Evolutionary conservation across 2,888 invertebrate species (phyloP).

Genomic region (Cyclophora punctaria): DNA sequence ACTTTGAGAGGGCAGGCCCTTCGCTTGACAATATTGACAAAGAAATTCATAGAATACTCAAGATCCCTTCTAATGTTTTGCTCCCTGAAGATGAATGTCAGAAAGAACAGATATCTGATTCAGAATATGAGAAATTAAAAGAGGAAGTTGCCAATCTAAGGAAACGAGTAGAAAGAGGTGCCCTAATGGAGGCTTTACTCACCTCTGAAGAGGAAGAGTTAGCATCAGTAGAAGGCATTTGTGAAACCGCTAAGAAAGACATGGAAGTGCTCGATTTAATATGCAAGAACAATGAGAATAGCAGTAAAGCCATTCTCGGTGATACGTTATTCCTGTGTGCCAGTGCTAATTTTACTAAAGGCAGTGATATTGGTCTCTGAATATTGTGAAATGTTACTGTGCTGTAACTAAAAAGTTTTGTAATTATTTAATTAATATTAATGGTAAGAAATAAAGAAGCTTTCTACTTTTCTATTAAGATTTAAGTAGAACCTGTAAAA

Average conservation of each 20-base stretch:
- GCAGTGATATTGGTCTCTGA: constrained; percentile 4
- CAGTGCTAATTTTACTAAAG: constrained; percentile 40
- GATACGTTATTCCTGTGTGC: constrained; percentile 50
- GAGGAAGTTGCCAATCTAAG: constrained; percentile 48
- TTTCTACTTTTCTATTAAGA: too few relatives aligned
- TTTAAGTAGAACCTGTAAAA: too few relatives aligned
- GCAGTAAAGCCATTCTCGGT: constrained; percentile 35
- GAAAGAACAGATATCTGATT: constrained; percentile 42
- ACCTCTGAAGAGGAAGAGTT: constrained; percentile 56
- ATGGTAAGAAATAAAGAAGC: too few relatives aligned
- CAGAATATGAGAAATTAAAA: constrained; percentile 48
- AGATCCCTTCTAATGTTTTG: constrained; percentile 54
- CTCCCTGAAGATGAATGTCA: constrained; percentile 62
- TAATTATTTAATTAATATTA: too few relatives aligned
- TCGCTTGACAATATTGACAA: constrained; percentile 48
- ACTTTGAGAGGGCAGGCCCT: constrained; percentile 53
- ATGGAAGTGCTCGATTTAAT: constrained; percentile 54
- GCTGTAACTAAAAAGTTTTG: too few relatives aligned
- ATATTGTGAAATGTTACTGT: too few relatives aligned
- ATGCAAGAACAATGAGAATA: constrained; percentile 35
- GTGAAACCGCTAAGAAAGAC: constrained; percentile 56
- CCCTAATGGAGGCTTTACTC: constrained; percentile 56
- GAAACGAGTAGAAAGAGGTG: constrained; percentile 52
- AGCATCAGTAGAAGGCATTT: constrained; percentile 46
- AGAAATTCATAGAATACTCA: constrained; percentile 54